A percentile compares a stretch with the other conserved stretches of the same genome.
Conservation (phyloP, 1,140 invertebrate genomes). For the Littorina saxatilis region DNA sequence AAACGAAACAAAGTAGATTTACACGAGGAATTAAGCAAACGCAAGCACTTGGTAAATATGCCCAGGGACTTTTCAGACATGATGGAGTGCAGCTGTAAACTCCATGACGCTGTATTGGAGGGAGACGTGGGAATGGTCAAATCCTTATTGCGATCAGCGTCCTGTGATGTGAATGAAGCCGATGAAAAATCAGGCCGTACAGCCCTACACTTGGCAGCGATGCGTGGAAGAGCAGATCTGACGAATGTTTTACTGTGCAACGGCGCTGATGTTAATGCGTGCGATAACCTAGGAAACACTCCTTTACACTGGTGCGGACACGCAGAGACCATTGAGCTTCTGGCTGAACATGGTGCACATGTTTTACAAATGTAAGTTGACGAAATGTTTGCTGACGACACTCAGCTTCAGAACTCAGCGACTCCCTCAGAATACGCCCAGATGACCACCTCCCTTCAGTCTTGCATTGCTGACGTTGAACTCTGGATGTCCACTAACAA, state of each 20-base stretch:
- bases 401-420: too few relatives aligned
- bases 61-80: slow-evolving; percentile 34
- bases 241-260: slow-evolving; percentile 40
- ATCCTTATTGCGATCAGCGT: slow-evolving; percentile 36
- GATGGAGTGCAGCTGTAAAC: slow-evolving; percentile 45
- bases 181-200: slow-evolving; percentile 46
- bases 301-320: slow-evolving; percentile 60
- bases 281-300: slow-evolving; percentile 54
- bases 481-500: too few relatives aligned
- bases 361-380: slow-evolving; percentile 44
- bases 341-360: slow-evolving; percentile 48
- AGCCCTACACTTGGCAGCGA: slow-evolving; percentile 46
- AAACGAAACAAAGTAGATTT: background rate
- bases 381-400: too few relatives aligned
- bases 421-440: too few relatives aligned
- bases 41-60: too few relatives aligned
- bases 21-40: background rate
- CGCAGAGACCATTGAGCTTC: slow-evolving; percentile 49
- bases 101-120: slow-evolving; percentile 44
- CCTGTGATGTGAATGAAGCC: slow-evolving; percentile 41
- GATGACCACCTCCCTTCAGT: too few relatives aligned
- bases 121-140: slow-evolving; percentile 33
- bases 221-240: slow-evolving; percentile 45
- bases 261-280: slow-evolving; percentile 45
- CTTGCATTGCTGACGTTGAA: too few relatives aligned